Percentiles rank a stretch among this genome's conserved stretches.
Evolutionary conservation across 2,797 vertebrate genomes (phyloP).

Genomic region (Sebastes steindachneri): DNA sequence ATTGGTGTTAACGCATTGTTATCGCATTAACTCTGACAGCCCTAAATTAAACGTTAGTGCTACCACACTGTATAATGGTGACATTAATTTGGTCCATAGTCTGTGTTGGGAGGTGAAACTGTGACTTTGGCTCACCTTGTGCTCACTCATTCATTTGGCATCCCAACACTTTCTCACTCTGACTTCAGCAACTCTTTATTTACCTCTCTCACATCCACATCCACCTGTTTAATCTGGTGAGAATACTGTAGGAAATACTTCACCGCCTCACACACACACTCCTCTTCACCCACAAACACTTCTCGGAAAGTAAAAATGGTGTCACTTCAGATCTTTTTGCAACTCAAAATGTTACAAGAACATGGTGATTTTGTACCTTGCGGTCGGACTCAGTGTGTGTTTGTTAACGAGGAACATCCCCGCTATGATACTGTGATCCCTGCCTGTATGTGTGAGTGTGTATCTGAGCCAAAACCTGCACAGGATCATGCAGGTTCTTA

Average conservation of each 20-base stretch:
- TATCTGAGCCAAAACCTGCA: not conserved
- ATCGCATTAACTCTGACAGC: no score
- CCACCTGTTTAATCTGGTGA: constrained; percentile 17
- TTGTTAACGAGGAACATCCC: constrained; percentile 7
- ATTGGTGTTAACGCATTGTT: no score
- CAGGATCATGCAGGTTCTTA: constrained; percentile 13
- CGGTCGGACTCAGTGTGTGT: not conserved
- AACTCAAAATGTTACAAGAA: not conserved
- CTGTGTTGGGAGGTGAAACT: not conserved
- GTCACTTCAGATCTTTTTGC: not conserved
- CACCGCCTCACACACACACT: not conserved
- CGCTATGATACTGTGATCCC: not conserved
- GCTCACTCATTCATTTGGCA: constrained; percentile 10
- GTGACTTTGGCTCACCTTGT: not conserved
- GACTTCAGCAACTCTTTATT: not conserved
- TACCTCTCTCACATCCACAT: not conserved
- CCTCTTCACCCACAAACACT: not conserved
- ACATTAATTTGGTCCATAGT: no score
- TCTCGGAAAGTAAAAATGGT: not conserved
- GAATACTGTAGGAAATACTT: not conserved
- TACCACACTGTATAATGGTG: not conserved
- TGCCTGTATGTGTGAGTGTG: not conserved
- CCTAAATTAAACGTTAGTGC: not conserved
- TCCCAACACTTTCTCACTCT: not conserved
- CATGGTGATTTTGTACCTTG: not conserved